Base-by-base conservation (phyloP, 2,888 invertebrate genomes). In the Adelognathus sp. region DNA sequence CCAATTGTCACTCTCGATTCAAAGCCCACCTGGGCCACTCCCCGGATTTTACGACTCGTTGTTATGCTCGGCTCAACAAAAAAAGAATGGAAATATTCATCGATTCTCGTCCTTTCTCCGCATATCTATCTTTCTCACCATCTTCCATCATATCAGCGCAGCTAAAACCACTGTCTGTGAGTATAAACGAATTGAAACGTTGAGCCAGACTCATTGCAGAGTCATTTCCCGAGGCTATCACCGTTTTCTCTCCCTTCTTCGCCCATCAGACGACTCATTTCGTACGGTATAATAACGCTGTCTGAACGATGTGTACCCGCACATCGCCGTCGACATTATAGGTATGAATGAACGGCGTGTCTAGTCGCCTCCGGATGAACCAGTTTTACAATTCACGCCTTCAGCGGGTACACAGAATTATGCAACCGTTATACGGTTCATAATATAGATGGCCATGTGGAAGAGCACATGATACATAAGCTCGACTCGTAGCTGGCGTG, bases 311-410 rank as follows among this genome's bases (percentile, higher is more conserved):
- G 21, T 18, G 1, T 36, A 31, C 7, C 24, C 14, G 3, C 3
- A 46, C 9, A 66, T 54, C 27, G 52, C 52, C 31, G 31, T 33
- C 31, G 31, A 39, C 36, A 71, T 70, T n/a, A n/a, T n/a, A n/a
- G n/a, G n/a, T 67, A 77, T 63, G 67, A 73, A 78, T 78, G 77
- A 78, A 77, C 41, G 66, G n/a, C n/a, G n/a, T 41, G 63, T 58
- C 71, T 24, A 71, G 50, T 60, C 44, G 27, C 60, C 58, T 33
- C 44, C 64, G 41, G 78, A 75, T 75, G 74, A 79, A 75, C 78
- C 78, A 75, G 74, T 79, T 79, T 73, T 66, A 60, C 70, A 60
- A 75, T 79, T 71, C 64, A 71, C 64, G 66, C 64, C 44, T 54
- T 41, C 27, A 73, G 69, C 64, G 36, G 24, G 50, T 39, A 54